phyloP scores from a whole-genome alignment of 2,888 invertebrate genomes.

The Platynereis dumerilii region DNA sequence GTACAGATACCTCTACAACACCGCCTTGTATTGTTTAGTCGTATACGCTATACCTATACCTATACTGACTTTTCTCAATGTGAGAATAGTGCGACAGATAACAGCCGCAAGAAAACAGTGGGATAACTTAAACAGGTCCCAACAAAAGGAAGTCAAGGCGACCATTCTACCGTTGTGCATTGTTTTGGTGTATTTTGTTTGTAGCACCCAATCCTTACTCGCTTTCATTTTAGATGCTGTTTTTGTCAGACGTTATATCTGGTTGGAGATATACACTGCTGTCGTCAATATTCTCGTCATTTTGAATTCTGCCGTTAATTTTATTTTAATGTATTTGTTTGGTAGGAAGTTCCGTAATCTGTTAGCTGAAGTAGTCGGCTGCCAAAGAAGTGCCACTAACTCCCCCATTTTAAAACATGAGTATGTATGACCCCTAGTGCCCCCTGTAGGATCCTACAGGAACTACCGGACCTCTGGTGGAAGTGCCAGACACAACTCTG shows the following conservation, averaged over 20 bases:
- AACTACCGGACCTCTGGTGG: too few relatives aligned
- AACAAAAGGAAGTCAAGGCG: slow-evolving; percentile 54
- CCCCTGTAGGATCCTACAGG: too few relatives aligned
- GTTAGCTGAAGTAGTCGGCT: slow-evolving; percentile 25
- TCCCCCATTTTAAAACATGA: slow-evolving; percentile 8
- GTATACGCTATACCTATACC: slow-evolving; percentile 50
- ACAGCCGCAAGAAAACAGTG: slow-evolving; percentile 43
- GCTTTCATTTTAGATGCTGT: slow-evolving; percentile 40
- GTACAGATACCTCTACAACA: slow-evolving; percentile 42
- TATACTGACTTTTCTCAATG: slow-evolving; percentile 50
- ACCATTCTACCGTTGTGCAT: slow-evolving; percentile 57
- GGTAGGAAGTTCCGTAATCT: slow-evolving; percentile 56
- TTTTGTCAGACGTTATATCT: slow-evolving; percentile 38
- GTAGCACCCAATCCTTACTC: slow-evolving; percentile 40
- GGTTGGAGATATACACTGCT: slow-evolving; percentile 41
- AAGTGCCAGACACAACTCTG: too few relatives aligned
- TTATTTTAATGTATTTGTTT: slow-evolving; percentile 59
- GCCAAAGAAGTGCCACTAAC: slow-evolving; percentile 1
- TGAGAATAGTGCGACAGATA: slow-evolving; percentile 54
- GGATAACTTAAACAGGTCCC: slow-evolving; percentile 44
- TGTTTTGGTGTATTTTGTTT: slow-evolving; percentile 57
- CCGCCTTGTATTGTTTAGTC: slow-evolving; percentile 44
- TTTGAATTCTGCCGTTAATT: slow-evolving; percentile 57
- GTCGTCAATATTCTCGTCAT: slow-evolving; percentile 46
- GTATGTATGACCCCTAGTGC: slow-evolving; percentile 9